Evolutionary conservation across 2,888 invertebrate species (phyloP).

Genomic region (Acleris holmiana): DNA sequence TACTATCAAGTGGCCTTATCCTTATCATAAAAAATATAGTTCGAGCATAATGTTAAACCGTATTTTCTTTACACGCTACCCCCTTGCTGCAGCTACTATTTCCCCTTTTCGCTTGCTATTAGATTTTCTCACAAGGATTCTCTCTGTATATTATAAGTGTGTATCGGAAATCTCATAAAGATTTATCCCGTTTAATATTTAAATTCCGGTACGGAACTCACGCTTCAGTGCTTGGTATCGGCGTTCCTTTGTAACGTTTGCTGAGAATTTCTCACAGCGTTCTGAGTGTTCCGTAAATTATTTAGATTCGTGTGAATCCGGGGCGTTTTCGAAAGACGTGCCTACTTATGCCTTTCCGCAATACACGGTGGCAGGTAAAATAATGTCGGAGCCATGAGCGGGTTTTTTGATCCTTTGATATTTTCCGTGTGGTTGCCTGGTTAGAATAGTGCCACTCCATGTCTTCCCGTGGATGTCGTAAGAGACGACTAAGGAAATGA

Average conservation of each 20-base stretch:
- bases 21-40: too few species aligned
- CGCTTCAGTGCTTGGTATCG: conserved; percentile 5
- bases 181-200: conserved; percentile 30
- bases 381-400: not conserved
- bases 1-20: too few species aligned
- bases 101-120: too few species aligned
- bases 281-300: conserved; percentile 15
- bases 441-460: too few species aligned
- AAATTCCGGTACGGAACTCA: conserved; percentile 7
- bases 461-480: too few species aligned
- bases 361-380: conserved; percentile 1
- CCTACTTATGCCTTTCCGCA: conserved; percentile 9
- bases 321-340: conserved; percentile 11
- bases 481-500: too few species aligned
- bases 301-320: conserved; percentile 23
- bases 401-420: not conserved
- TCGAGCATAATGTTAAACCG: too few species aligned
- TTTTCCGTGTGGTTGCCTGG: too few species aligned
- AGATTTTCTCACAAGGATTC: too few species aligned
- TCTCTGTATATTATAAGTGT: not conserved
- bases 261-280: conserved; percentile 12
- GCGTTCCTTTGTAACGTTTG: conserved; percentile 14
- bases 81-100: too few species aligned
- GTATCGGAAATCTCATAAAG: conserved; percentile 13
- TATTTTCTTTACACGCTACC: too few species aligned